Conservation (phyloP, 2,888 invertebrate species). For the Branchinecta sandiegonensis region DNA sequence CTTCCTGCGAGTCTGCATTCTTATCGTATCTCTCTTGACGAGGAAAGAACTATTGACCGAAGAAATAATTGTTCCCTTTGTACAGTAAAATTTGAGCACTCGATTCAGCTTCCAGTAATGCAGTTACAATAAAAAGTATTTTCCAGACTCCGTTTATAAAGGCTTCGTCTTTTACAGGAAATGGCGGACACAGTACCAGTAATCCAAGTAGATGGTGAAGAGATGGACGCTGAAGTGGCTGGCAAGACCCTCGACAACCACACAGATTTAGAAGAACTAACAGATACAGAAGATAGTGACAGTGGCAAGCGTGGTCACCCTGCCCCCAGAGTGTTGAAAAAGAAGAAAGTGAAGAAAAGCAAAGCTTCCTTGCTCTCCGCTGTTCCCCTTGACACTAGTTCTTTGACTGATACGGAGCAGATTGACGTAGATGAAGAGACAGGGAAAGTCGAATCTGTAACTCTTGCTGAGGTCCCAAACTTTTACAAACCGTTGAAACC, state of each 20-base stretch:
- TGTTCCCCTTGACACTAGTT: conserved; percentile 24
- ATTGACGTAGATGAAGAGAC: conserved; percentile 24
- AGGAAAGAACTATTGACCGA: too few species aligned
- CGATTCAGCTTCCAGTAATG: too few species aligned
- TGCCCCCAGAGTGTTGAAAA: background rate
- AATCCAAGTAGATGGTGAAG: conserved; percentile 13
- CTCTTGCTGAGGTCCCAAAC: conserved; percentile 18
- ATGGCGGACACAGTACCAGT: background rate
- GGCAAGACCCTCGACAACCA: background rate
- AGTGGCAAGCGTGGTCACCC: conserved; percentile 7
- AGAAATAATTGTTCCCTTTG: too few species aligned
- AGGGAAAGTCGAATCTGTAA: conserved; percentile 23
- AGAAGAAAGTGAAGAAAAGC: conserved; percentile 19
- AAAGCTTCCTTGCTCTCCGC: conserved; percentile 18
- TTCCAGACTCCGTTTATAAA: too few species aligned
- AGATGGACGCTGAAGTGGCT: background rate
- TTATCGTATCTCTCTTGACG: too few species aligned
- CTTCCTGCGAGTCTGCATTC: too few species aligned
- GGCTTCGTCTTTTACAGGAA: too few species aligned
- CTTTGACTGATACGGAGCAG: conserved; percentile 24
- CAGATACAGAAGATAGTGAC: conserved; percentile 21
- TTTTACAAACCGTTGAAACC: conserved; percentile 25
- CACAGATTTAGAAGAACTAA: conserved; percentile 21
- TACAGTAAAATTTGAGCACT: too few species aligned
- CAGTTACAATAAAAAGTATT: too few species aligned